These are phyloP conservation scores for Calyptomena viridis DNA, from an alignment of 2,113 vertebrate species.

Conservation along the genomic window DNA sequence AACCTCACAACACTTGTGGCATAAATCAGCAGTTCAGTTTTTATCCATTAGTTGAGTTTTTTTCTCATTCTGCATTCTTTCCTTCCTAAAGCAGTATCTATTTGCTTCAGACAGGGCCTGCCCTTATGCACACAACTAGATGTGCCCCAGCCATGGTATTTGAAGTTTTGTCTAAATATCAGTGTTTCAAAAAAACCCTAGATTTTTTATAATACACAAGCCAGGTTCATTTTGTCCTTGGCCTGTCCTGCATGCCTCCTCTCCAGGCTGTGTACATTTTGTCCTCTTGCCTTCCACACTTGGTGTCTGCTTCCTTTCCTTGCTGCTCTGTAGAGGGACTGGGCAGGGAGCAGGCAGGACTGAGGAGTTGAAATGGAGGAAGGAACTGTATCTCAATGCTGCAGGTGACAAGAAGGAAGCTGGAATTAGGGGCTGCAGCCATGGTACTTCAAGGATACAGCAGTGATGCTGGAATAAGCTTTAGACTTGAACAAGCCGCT, in stretches of 20 bases:
- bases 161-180: background rate
- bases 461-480: background rate
- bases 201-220: background rate
- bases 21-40: background rate
- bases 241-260: background rate
- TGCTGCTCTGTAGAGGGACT: background rate
- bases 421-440: background rate
- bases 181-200: background rate
- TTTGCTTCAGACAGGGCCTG: background rate
- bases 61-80: background rate
- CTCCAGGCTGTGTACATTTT: background rate
- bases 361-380: background rate
- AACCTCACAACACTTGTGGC: background rate
- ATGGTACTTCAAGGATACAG: background rate
- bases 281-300: background rate
- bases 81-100: background rate
- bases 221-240: background rate
- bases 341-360: background rate
- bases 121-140: rapidly evolving
- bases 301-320: background rate
- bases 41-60: background rate
- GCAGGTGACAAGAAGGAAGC: background rate
- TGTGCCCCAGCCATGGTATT: background rate
- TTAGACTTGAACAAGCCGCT: background rate
- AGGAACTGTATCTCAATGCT: background rate